A percentile compares a stretch with the other conserved stretches of the same genome.
These are phyloP conservation scores for Oryzias sinensis DNA, from an alignment of 2,797 vertebrate species.

Conservation along the genomic window DNA sequence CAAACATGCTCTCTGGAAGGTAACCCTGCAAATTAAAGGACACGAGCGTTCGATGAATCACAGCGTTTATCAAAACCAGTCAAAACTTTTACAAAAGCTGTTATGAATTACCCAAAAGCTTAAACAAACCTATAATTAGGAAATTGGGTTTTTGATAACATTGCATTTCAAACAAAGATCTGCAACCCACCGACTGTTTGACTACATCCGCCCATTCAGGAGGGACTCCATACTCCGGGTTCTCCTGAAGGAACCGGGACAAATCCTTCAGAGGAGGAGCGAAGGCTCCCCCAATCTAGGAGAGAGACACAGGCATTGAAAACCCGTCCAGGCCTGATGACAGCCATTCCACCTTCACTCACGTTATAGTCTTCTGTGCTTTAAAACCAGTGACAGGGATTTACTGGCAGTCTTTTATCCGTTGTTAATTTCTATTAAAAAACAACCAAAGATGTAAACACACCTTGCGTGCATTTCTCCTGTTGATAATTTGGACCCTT, in stretches of 20 bases:
- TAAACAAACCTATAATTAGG: no score
- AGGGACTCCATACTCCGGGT: conserved; percentile 97
- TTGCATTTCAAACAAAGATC: not conserved
- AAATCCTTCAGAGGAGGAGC: conserved; percentile 96
- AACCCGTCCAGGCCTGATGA: conserved; percentile 5
- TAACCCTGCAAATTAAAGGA: conserved; percentile 82
- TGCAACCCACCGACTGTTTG: conserved; percentile 92
- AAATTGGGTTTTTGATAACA: no score
- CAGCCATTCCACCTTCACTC: not conserved
- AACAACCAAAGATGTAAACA: conserved; percentile 6
- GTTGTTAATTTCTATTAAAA: not conserved
- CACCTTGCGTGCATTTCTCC: conserved; percentile 97
- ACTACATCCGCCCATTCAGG: conserved; percentile 98
- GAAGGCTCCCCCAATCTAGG: conserved; percentile 96
- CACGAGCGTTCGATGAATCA: not conserved
- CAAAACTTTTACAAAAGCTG: no score
- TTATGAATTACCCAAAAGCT: no score
- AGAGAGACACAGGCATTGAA: conserved; percentile 25
- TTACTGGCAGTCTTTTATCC: not conserved
- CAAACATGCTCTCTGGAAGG: conserved; percentile 96
- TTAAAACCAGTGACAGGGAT: not conserved
- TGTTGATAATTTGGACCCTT: conserved; percentile 96
- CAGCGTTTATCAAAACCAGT: no score
- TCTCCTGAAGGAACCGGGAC: conserved; percentile 95
- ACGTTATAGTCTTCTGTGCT: not conserved